These are phyloP conservation scores for Bufo gargarizans DNA, from an alignment of 2,113 vertebrate species.

Conservation along the genomic window DNA sequence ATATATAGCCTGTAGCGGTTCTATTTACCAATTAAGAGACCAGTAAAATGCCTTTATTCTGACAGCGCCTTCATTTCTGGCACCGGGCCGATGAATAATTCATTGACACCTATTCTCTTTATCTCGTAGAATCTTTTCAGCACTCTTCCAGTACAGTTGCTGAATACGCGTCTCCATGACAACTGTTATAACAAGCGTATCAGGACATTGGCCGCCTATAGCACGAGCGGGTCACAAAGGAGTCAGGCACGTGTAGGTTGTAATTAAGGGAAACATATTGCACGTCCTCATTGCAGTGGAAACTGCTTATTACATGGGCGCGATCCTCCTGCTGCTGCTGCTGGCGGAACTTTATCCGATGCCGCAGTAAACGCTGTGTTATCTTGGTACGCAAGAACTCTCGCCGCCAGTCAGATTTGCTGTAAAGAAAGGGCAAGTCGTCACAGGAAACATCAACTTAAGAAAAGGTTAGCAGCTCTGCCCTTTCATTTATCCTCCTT, in stretches of 20 bases:
- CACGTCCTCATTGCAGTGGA: neutral
- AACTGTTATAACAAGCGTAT: neutral
- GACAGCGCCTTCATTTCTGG: neutral
- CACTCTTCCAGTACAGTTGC: neutral
- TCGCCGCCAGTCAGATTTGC: neutral
- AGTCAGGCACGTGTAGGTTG: constrained; percentile 13
- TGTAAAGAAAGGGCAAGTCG: constrained; percentile 28
- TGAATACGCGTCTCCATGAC: constrained; percentile 15
- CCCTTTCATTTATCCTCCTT: neutral
- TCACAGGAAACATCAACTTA: neutral
- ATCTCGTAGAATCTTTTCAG: neutral
- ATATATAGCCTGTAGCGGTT: neutral
- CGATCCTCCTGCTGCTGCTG: neutral
- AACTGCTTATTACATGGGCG: neutral
- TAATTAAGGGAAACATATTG: constrained; percentile 19
- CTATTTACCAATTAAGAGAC: neutral
- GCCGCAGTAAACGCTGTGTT: neutral
- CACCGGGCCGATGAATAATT: constrained; percentile 38
- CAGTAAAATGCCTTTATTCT: constrained; percentile 15
- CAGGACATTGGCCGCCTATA: constrained; percentile 17
- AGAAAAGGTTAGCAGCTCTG: constrained; percentile 34
- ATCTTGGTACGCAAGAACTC: neutral
- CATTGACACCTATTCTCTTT: constrained; percentile 36
- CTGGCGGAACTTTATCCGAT: no score
- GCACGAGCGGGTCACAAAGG: neutral